A percentile compares a stretch with the other conserved stretches of the same genome.
These are phyloP conservation scores for Sminthurinus signatus DNA, from an alignment of 1,140 invertebrate genomes.

Conservation along the genomic window DNA sequence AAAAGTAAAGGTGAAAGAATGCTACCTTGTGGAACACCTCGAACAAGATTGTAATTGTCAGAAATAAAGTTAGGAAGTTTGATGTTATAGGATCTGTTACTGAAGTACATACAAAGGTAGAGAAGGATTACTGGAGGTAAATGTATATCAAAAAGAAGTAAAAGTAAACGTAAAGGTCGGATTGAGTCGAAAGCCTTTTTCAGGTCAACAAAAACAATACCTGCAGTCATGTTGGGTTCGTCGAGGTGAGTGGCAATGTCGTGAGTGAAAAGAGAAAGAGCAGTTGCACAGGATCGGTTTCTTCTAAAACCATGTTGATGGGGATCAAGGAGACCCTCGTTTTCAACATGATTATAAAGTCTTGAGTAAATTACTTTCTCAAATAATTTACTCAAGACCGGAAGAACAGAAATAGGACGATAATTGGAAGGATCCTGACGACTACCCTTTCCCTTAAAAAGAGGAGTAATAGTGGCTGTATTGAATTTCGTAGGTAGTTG, in stretches of 20 bases:
- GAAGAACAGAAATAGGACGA: constrained; percentile 1
- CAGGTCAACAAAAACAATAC: not conserved
- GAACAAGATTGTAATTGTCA: not conserved
- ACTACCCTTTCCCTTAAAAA: not conserved
- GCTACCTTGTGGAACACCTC: not conserved
- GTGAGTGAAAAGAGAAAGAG: not conserved
- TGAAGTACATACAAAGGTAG: not conserved
- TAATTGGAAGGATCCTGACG: not conserved
- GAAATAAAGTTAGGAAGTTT: not conserved
- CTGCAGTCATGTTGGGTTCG: not conserved
- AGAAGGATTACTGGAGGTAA: not conserved
- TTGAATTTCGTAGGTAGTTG: not conserved
- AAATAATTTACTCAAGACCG: constrained; percentile 2
- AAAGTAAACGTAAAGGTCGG: too few species aligned
- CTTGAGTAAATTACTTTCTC: not conserved
- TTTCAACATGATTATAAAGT: not conserved
- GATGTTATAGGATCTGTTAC: not conserved
- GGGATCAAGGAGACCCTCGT: not conserved
- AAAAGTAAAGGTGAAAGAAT: not conserved
- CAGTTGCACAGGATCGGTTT: constrained; percentile 1
- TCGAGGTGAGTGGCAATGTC: not conserved
- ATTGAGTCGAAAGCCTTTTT: constrained; percentile 3
- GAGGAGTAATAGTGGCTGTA: not conserved
- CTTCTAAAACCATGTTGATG: constrained; percentile 7
- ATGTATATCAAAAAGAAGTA: not conserved